Evolutionary conservation across 1,140 invertebrate genomes (phyloP).

Genomic region (Leptinotarsa lineolata): DNA sequence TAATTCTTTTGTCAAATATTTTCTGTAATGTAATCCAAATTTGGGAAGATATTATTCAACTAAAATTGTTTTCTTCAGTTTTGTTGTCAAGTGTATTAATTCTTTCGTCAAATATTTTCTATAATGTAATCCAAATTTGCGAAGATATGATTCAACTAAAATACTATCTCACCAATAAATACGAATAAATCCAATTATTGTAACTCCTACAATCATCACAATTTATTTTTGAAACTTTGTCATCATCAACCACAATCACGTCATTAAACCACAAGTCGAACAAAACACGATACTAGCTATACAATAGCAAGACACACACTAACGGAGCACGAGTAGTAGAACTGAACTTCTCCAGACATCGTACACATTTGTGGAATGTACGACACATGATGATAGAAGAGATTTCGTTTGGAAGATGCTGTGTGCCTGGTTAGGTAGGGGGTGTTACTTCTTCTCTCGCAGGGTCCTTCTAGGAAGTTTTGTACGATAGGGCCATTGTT

Average conservation of each 20-base stretch:
- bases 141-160: too few species aligned
- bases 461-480: constrained; percentile 2
- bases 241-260: neutral
- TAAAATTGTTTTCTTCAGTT: too few species aligned
- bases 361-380: constrained; percentile 21
- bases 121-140: too few species aligned
- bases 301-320: too few species aligned
- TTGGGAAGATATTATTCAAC: too few species aligned
- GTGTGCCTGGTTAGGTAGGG: constrained; percentile 1
- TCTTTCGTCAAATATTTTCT: too few species aligned
- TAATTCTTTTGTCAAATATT: too few species aligned
- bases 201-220: too few species aligned
- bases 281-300: neutral
- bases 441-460: neutral
- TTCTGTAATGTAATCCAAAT: too few species aligned
- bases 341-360: constrained; percentile 1
- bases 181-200: too few species aligned
- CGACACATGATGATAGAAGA: neutral
- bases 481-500: constrained; percentile 3
- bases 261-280: neutral
- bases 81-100: too few species aligned
- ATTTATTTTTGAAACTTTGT: neutral
- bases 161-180: too few species aligned
- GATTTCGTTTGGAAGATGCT: constrained; percentile 8
- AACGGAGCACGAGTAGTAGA: neutral